Evolutionary conservation across 2,888 invertebrate genomes (phyloP).

Genomic region (Gymnocheta viridis): DNA sequence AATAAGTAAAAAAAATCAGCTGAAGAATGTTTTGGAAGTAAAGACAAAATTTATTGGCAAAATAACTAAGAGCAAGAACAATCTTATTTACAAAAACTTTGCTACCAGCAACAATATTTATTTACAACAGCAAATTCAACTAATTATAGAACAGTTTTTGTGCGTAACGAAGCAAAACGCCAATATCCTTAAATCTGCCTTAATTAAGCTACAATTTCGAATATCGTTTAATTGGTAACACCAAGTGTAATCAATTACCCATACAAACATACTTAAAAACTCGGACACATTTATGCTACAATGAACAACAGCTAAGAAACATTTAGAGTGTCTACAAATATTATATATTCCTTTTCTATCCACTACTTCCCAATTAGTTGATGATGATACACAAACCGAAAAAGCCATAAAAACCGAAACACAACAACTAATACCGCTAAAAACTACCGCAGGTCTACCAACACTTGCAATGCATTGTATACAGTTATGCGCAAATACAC

Average conservation of each 20-base stretch:
- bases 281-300: neutral
- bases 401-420: slow-evolving; percentile 65
- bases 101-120: neutral
- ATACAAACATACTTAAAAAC: neutral
- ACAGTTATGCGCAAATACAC: neutral
- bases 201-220: slow-evolving; percentile 79
- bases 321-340: neutral
- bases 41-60: neutral
- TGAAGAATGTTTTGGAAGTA: no score
- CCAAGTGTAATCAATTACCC: slow-evolving; percentile 62
- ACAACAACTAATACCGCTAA: slow-evolving; percentile 61
- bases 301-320: neutral
- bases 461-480: slow-evolving; percentile 15
- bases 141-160: slow-evolving; percentile 3
- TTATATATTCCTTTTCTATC: neutral
- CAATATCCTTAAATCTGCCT: slow-evolving; percentile 79
- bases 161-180: slow-evolving; percentile 70
- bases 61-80: neutral
- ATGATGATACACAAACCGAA: slow-evolving; percentile 51
- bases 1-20: neutral
- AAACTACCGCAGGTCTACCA: slow-evolving; percentile 39
- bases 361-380: neutral
- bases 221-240: slow-evolving; percentile 75
- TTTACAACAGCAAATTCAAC: neutral
- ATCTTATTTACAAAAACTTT: neutral